Conservation (phyloP, 2,797 vertebrate species). For the Galaxias olidus region DNA sequence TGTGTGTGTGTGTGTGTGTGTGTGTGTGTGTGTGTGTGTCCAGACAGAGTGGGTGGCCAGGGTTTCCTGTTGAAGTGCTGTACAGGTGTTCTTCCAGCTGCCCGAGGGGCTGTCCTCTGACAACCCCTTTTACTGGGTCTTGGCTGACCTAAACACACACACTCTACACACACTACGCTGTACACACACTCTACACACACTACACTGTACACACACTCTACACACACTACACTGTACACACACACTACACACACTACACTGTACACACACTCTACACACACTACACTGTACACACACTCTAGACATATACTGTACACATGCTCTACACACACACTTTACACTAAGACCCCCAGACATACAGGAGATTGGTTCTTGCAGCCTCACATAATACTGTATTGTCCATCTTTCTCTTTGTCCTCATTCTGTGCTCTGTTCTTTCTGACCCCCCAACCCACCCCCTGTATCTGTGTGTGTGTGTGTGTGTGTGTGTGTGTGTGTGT, state of each 20-base stretch:
- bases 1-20: slow-evolving; percentile 8
- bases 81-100: slow-evolving; percentile 48
- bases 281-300: no score
- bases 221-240: not conserved
- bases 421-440: no score
- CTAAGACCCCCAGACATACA: no score
- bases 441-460: no score
- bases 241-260: not conserved
- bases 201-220: not conserved
- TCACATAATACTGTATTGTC: no score
- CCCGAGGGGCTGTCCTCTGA: slow-evolving; percentile 25
- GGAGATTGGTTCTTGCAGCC: no score
- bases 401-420: no score
- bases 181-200: not conserved
- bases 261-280: not conserved
- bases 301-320: no score
- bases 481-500: no score
- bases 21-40: slow-evolving; percentile 1
- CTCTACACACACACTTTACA: no score
- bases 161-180: not conserved
- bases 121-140: slow-evolving; percentile 9
- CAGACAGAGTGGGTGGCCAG: slow-evolving; percentile 16
- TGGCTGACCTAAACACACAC: slow-evolving; percentile 8
- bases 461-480: no score
- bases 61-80: slow-evolving; percentile 30